A percentile compares a stretch with the other conserved stretches of the same genome.
These are phyloP conservation scores for Podarcis muralis DNA, from an alignment of 2,113 vertebrate genomes.

Conservation along the genomic window DNA sequence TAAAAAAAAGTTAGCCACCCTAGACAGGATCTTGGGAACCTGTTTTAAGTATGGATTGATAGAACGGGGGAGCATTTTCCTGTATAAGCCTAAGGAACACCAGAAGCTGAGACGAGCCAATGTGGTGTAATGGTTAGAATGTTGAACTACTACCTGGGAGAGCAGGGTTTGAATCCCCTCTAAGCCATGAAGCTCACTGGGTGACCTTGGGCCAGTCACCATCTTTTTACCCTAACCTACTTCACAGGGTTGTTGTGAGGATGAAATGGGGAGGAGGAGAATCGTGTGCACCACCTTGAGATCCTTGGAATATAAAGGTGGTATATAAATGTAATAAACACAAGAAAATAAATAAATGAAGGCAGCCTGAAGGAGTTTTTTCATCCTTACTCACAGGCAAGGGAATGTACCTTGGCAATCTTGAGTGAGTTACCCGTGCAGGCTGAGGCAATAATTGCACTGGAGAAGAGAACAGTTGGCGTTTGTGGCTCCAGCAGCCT, in stretches of 20 bases:
- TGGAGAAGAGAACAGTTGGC: rapidly evolving
- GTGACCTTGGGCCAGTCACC: too few species aligned
- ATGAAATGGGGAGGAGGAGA: too few species aligned
- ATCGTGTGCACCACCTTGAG: too few species aligned
- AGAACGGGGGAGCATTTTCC: slow-evolving; percentile 2
- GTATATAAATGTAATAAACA: too few species aligned
- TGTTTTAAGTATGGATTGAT: rapidly evolving
- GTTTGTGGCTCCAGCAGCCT: rapidly evolving
- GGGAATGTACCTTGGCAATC: not conserved
- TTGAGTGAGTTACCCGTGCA: not conserved
- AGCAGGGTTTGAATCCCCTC: too few species aligned
- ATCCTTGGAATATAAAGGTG: too few species aligned
- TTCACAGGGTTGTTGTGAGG: too few species aligned
- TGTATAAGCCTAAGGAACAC: not conserved
- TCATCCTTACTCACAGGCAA: not conserved
- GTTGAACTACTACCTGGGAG: too few species aligned
- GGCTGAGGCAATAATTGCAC: not conserved
- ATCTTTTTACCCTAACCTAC: too few species aligned
- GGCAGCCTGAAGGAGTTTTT: not conserved
- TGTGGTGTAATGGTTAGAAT: too few species aligned
- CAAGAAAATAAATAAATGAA: too few species aligned
- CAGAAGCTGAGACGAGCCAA: rapidly evolving
- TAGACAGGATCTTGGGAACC: not conserved
- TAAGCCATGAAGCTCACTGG: too few species aligned
- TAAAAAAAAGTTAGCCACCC: not conserved